These are phyloP conservation scores for Orcinus orca DNA, from an alignment of 2,113 vertebrate species.

Conservation along the genomic window DNA sequence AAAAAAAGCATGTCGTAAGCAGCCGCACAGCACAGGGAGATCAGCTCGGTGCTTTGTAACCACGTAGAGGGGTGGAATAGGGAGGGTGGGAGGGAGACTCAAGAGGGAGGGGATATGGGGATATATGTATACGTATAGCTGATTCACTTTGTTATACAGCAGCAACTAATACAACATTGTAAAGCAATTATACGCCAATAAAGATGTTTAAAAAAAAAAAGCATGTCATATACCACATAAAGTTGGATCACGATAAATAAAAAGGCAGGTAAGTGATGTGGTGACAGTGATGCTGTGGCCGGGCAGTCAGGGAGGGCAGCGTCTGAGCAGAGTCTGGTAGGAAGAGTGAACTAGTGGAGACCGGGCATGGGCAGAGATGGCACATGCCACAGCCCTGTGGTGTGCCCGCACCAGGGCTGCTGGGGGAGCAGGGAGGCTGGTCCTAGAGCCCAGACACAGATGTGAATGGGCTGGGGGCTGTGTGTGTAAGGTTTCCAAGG, in stretches of 20 bases:
- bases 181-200: no score
- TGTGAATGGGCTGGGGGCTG: rapidly evolving
- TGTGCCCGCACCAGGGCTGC: background rate
- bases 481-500: background rate
- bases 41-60: no score
- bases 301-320: background rate
- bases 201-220: background rate
- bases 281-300: background rate
- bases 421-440: no score
- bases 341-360: background rate
- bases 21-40: no score
- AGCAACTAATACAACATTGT: no score
- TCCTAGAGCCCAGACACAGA: no score
- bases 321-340: background rate
- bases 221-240: rapidly evolving
- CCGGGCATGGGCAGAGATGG: rapidly evolving
- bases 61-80: no score
- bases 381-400: rapidly evolving
- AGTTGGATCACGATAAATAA: rapidly evolving
- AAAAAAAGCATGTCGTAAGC: no score
- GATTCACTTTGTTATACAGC: no score
- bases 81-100: no score
- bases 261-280: background rate
- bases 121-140: no score
- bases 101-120: no score